Evolutionary conservation across 2,797 vertebrate genomes (phyloP).

Genomic region (Hylomyscus alleni): DNA sequence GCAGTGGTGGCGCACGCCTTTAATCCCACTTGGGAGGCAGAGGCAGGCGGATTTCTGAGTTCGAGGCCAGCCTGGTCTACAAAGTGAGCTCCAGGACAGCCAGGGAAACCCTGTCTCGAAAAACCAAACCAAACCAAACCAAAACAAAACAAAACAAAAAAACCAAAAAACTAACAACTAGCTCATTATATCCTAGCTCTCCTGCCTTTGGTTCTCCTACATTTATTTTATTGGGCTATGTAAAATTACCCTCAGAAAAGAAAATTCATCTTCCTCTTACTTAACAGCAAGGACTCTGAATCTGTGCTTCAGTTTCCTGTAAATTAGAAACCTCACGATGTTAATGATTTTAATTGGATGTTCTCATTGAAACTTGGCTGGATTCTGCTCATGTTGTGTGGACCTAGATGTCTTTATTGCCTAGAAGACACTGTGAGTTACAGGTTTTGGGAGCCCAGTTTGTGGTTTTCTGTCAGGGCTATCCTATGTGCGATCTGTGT

Average conservation of each 20-base stretch:
- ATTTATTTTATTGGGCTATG: conserved; percentile 38
- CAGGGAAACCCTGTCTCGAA: too few species aligned
- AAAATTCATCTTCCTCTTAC: conserved; percentile 48
- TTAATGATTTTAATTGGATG: not conserved
- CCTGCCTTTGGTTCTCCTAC: not conserved
- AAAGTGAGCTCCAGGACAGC: too few species aligned
- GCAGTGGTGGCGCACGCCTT: too few species aligned
- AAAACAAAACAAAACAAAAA: too few species aligned
- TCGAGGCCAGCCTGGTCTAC: too few species aligned
- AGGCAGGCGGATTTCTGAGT: too few species aligned
- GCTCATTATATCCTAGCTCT: not conserved
- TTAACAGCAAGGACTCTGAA: conserved; percentile 18
- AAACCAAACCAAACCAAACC: too few species aligned
- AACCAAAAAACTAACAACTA: conserved; percentile 28
- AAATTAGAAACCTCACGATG: not conserved
- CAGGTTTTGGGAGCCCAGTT: conserved; percentile 31
- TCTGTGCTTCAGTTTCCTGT: not conserved
- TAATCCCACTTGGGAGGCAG: too few species aligned
- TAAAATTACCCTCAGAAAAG: conserved; percentile 61
- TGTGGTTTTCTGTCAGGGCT: not conserved
- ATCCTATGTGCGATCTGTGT: not conserved
- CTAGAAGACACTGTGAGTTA: conserved; percentile 12
- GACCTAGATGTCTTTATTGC: not conserved
- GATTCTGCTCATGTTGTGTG: not conserved
- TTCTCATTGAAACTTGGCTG: conserved; percentile 6